Evolutionary conservation across 2,113 vertebrate species (phyloP).

Genomic region (Brienomyrus longianalis): DNA sequence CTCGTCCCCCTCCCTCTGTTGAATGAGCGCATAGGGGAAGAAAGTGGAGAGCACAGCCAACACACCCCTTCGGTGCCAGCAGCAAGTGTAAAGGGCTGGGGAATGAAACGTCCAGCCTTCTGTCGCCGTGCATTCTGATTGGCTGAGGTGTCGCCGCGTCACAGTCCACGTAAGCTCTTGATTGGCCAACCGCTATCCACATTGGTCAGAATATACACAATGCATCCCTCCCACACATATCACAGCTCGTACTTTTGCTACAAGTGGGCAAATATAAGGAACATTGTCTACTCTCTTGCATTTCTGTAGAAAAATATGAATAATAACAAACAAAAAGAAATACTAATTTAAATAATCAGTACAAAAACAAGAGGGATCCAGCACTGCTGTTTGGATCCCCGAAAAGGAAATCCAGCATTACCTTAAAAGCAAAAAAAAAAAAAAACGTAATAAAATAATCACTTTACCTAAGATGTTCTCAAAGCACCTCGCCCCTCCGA

Average conservation of each 20-base stretch:
- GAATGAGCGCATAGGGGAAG: background rate
- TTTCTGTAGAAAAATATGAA: constrained; percentile 8
- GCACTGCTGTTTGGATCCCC: background rate
- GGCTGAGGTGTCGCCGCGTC: background rate
- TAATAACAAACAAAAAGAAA: background rate
- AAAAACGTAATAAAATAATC: background rate
- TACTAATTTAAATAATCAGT: background rate
- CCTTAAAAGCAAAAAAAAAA: background rate
- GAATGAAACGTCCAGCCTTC: background rate
- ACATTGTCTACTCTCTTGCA: background rate
- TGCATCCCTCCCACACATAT: background rate
- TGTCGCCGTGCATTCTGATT: background rate
- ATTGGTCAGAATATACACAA: background rate
- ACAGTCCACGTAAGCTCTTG: background rate
- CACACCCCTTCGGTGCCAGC: background rate
- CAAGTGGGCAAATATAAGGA: background rate
- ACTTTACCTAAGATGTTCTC: background rate
- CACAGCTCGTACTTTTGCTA: background rate
- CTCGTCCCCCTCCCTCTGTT: background rate
- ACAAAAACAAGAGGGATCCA: background rate
- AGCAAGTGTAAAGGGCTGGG: background rate
- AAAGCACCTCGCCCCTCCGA: background rate
- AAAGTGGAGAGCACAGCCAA: background rate
- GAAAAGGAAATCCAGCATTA: background rate
- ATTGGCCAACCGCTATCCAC: background rate